Evolutionary conservation across 1,140 invertebrate species (phyloP).

Genomic region (Polyergus mexicanus): DNA sequence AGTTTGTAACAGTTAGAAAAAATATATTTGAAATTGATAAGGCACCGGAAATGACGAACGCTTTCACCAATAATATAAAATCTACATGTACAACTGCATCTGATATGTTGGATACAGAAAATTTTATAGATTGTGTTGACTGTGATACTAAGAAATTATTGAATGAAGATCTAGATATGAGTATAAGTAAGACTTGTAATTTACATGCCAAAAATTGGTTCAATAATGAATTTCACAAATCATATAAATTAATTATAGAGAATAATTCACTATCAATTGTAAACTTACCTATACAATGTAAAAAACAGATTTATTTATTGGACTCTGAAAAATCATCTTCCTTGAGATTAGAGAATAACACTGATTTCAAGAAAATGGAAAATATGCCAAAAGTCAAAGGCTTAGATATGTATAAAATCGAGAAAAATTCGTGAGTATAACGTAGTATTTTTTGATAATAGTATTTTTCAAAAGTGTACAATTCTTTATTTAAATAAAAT

Average conservation of each 20-base stretch:
- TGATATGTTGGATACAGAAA: background rate
- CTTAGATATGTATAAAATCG: background rate
- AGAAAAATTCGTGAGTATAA: slow-evolving; percentile 34
- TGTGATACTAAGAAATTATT: slow-evolving; percentile 8
- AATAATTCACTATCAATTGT: background rate
- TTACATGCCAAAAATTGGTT: slow-evolving; percentile 41
- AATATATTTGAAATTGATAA: slow-evolving; percentile 12
- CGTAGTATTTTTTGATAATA: background rate
- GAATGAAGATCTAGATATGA: slow-evolving; percentile 46
- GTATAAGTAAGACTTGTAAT: slow-evolving; percentile 34
- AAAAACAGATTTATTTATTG: background rate
- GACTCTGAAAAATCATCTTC: background rate
- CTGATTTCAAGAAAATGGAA: background rate
- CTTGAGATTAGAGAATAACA: background rate
- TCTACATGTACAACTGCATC: background rate
- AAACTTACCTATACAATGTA: background rate
- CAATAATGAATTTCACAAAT: background rate
- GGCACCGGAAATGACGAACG: background rate
- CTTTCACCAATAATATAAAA: slow-evolving; percentile 12
- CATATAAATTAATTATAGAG: background rate
- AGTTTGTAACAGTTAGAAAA: slow-evolving; percentile 10
- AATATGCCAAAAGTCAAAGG: background rate
- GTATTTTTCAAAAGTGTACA: background rate
- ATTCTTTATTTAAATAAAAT: slow-evolving; percentile 7
- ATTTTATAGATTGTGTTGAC: slow-evolving; percentile 5